Base-by-base conservation (phyloP, 2,113 vertebrate genomes). In the Myrmophylax atrothorax region DNA sequence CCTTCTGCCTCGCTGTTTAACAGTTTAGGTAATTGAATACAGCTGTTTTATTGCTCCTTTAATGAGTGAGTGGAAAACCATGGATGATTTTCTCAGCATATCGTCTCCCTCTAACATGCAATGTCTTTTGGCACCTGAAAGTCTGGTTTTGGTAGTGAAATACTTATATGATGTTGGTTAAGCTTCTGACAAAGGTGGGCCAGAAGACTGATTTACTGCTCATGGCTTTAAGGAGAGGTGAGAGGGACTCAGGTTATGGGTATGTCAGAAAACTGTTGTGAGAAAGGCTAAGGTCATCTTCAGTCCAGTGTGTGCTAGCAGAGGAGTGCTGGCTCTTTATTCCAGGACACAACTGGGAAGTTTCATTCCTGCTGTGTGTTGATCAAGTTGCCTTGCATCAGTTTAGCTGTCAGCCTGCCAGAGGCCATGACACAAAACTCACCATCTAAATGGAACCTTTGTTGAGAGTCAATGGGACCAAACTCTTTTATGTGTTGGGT, bases 21-120 rank as follows among this genome's bases (percentile, higher is more conserved):
- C 35, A 73, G 78, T 76, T 80, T 60, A 86, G 83, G 75, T 92
- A 84, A 94, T 86, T 49, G 84, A 93, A 83, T 79, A 69, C 78
- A 94, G 78, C 85, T 94, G 74, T 87, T 93, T 94, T 74, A 93
- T 63, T 94, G 74, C 52, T 88, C 35, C 69, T 35, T 63, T 88
- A 95, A 93, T 80, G 78, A 94, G 6, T 1, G 4, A 89, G 55
- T 80, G 60, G 94, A 90, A 91, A 94, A 89, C 15, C 52, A 25
- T 22, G 53, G 37, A 49, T 92, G 37, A 58, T 75, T 62, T 93
- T 94, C 80, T 89, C 37, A 84, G 58, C 0, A 0, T 87, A 76
- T 82, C 52, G 38, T 77, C 46, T 90, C 33, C 47, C n/a, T 73
- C 26, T 58, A 52, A 92, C 79, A 42, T 33, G 46, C 37, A 53